phyloP scores from a whole-genome alignment of 2,797 vertebrate species.

The Sebastiscus albofasciatus region DNA sequence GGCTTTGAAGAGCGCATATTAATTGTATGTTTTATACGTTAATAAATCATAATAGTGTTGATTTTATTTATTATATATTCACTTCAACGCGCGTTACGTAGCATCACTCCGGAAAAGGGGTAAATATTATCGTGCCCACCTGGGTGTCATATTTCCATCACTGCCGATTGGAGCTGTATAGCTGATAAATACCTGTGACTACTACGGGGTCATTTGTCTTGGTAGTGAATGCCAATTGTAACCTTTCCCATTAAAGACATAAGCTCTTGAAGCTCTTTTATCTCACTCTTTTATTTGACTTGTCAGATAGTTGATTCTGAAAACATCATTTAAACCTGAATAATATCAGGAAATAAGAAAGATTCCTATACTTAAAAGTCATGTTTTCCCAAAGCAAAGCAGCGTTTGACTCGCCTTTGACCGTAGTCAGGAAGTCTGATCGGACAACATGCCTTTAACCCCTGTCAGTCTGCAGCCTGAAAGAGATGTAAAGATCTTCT shows the following conservation, averaged over 20 bases:
- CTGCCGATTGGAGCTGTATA: too few species aligned
- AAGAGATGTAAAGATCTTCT: background rate
- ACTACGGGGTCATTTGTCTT: too few species aligned
- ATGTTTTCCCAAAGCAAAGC: constrained; percentile 6
- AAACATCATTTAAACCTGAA: background rate
- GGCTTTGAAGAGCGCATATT: too few species aligned
- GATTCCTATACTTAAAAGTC: background rate
- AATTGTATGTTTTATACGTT: too few species aligned
- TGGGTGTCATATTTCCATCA: too few species aligned
- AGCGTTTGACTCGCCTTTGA: background rate
- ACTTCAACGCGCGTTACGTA: too few species aligned
- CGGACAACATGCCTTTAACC: constrained; percentile 2
- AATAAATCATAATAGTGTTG: too few species aligned
- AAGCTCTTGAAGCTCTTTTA: background rate
- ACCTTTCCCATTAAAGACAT: too few species aligned
- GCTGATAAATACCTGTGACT: too few species aligned
- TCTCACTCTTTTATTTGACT: background rate
- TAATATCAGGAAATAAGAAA: background rate
- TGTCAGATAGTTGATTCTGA: background rate
- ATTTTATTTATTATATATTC: too few species aligned
- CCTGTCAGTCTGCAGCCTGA: background rate
- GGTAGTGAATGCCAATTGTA: too few species aligned
- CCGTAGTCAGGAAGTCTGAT: background rate
- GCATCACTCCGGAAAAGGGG: too few species aligned
- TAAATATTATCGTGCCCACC: accelerated